Conservation (phyloP, 1,140 invertebrate species). For the Hypsibius dujardini region DNA sequence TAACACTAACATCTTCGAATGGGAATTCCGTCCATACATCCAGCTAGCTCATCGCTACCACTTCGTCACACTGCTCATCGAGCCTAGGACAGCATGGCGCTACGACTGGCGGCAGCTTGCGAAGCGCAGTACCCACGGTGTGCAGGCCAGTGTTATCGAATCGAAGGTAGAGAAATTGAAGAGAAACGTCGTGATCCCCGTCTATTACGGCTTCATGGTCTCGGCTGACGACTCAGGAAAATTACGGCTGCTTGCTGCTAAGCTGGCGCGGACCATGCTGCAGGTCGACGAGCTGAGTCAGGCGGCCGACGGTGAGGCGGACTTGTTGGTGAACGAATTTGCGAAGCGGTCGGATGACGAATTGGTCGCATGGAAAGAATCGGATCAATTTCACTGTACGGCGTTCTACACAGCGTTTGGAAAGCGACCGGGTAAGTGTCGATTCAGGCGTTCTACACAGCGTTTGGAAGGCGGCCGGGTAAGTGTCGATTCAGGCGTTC, state of each 20-base stretch:
- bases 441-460: neutral
- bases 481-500: too few species aligned
- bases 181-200: neutral
- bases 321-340: neutral
- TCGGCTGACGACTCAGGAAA: neutral
- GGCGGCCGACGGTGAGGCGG: neutral
- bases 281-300: neutral
- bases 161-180: neutral
- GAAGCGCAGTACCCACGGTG: neutral
- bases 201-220: neutral
- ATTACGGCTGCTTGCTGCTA: neutral
- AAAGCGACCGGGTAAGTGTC: neutral
- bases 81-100: neutral
- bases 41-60: neutral
- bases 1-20: neutral
- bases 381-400: neutral
- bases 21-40: slow-evolving; percentile 4
- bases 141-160: neutral
- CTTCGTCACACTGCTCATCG: neutral
- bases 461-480: neutral
- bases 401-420: slow-evolving; percentile 3
- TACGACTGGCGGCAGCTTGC: neutral
- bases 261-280: neutral
- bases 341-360: neutral
- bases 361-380: neutral